Base-by-base conservation (phyloP, 2,888 invertebrate genomes). In the Hypselothyrea guttata region DNA sequence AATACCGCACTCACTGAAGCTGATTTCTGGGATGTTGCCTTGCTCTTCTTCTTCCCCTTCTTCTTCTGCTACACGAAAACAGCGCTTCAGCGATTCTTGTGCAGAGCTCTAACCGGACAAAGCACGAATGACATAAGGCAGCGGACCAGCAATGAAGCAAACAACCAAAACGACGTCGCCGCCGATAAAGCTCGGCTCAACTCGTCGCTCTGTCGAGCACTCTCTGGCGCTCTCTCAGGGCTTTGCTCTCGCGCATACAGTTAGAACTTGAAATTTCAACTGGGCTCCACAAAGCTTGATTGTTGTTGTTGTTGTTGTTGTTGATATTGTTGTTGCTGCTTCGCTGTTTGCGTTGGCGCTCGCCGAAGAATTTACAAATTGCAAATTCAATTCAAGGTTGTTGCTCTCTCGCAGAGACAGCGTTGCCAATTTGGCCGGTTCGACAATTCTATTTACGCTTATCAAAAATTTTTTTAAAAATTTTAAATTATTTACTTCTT, bases 301-400 rank as follows among this genome's bases (percentile, higher is more conserved):
- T 55, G 45, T 44, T 52, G 37, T 37, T 51, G 18, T 22, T 7
- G 34, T 5, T 22, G 22, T 45, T 53, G 42, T 9, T 31, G 30
- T n/a, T 31, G 30, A 4, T 34, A 13, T 8, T 12, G 7, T 7
- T 34, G 16, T 31, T 27, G 33, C 40, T 66, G 44, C 37, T 66
- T 49, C 38, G 51, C 34, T 18, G 33, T 31, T 48, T 41, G 9
- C 55, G 54, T 48, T 58, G 52, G 31, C 53, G 73, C 77, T 69
- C 44, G 48, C 52, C 51, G 59, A 72, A 70, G 73, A 77, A 77
- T 83, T 77, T 64, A 74, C 70, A 72, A 84, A 82, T 78, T 84
- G 79, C 75, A 62, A 85, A 81, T 86, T 81, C 60, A 86, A 77
- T 77, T 81, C 81, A 84, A 83, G 82, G 86, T 84, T 86, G 75